phyloP scores from a whole-genome alignment of 1,140 invertebrate genomes.

The Monomorium pharaonis region DNA sequence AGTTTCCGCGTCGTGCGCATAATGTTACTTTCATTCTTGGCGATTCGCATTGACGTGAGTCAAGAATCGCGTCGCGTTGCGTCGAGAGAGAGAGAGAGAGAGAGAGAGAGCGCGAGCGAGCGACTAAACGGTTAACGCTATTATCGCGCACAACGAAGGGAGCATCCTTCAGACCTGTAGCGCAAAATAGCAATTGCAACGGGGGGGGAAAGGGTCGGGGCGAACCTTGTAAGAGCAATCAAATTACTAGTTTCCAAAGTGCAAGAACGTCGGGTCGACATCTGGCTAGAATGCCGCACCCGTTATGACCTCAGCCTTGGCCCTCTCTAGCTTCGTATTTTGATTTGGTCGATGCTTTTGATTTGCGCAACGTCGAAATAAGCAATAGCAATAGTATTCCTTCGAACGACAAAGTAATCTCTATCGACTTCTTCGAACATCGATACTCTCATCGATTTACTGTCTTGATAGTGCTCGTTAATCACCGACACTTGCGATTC shows the following conservation, averaged over 20 bases:
- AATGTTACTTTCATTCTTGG: background rate
- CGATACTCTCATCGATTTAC: background rate
- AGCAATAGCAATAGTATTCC: background rate
- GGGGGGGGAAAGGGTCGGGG: background rate
- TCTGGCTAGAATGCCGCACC: slow-evolving; percentile 2
- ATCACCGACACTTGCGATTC: background rate
- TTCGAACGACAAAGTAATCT: slow-evolving; percentile 11
- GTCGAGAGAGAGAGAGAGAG: background rate
- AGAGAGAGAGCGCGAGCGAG: no score
- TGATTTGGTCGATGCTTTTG: slow-evolving; percentile 31
- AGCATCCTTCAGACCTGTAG: slow-evolving; percentile 8
- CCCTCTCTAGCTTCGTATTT: background rate
- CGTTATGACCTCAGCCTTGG: slow-evolving; percentile 20
- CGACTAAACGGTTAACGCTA: background rate
- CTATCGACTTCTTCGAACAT: background rate
- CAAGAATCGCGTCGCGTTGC: background rate
- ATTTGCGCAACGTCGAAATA: background rate
- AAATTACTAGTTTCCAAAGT: slow-evolving; percentile 56
- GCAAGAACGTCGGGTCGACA: slow-evolving; percentile 29
- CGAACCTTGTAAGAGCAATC: slow-evolving; percentile 48
- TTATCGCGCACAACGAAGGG: slow-evolving; percentile 20
- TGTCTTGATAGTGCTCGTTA: background rate
- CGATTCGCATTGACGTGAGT: background rate
- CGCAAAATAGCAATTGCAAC: slow-evolving; percentile 13
- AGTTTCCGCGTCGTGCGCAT: background rate